Evolutionary conservation across 2,888 invertebrate genomes (phyloP).

Genomic region (Pandemis corylana): DNA sequence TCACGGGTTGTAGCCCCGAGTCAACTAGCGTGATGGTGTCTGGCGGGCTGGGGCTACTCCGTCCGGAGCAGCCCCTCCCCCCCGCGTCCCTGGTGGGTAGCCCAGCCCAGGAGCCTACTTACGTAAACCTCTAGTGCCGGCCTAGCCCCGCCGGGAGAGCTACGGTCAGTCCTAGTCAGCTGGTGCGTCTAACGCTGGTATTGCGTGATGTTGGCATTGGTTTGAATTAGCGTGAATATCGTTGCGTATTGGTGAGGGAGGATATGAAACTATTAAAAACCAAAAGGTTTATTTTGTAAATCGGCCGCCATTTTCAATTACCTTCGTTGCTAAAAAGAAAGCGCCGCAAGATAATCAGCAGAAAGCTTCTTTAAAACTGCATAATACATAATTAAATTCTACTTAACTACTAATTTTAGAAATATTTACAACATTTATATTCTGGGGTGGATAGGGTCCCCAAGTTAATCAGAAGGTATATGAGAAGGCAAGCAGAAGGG

Average conservation of each 20-base stretch:
- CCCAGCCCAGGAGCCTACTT: slow-evolving; percentile 94
- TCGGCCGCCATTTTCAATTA: too few species aligned
- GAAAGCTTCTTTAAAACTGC: too few species aligned
- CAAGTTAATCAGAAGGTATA: too few species aligned
- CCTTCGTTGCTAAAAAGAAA: too few species aligned
- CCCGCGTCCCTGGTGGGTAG: slow-evolving; percentile 79
- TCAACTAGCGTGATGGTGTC: slow-evolving; percentile 85
- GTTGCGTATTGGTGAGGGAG: slow-evolving; percentile 1
- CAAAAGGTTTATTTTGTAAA: too few species aligned
- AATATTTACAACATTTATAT: too few species aligned
- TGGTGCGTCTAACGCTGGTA: background rate
- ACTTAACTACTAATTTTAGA: too few species aligned
- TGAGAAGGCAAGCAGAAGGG: too few species aligned
- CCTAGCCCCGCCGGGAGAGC: slow-evolving; percentile 72
- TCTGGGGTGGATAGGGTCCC: too few species aligned
- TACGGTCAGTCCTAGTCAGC: slow-evolving; percentile 68
- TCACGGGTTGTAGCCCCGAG: slow-evolving; percentile 72
- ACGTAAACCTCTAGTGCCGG: slow-evolving; percentile 95
- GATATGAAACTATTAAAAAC: background rate
- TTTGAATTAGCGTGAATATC: background rate
- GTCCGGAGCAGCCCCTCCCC: slow-evolving; percentile 83
- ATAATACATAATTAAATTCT: too few species aligned
- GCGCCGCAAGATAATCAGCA: too few species aligned
- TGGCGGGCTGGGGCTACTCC: slow-evolving; percentile 77
- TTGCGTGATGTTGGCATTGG: slow-evolving; percentile 43